phyloP scores from a whole-genome alignment of 2,797 vertebrate species.

The Euphonia xanthogaster region DNA sequence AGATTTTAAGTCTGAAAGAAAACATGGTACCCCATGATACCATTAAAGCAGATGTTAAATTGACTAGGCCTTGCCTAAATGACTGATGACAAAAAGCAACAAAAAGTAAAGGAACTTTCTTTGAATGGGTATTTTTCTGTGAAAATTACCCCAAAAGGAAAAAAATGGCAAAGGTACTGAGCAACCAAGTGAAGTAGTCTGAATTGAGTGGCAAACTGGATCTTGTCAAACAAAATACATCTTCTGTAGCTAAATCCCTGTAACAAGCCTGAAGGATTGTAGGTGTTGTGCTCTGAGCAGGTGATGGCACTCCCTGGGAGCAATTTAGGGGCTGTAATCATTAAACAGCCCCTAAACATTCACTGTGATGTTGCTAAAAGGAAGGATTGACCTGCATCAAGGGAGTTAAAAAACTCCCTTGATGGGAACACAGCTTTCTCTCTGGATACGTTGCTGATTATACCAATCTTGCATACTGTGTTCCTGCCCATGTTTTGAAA shows the following conservation, averaged over 20 bases:
- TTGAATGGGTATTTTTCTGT: background rate
- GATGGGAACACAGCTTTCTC: background rate
- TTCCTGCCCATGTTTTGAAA: background rate
- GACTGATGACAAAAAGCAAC: background rate
- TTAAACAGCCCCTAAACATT: background rate
- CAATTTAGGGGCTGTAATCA: background rate
- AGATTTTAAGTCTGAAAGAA: background rate
- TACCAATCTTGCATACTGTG: background rate
- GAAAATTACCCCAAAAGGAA: background rate
- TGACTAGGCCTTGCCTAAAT: background rate
- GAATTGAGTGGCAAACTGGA: background rate
- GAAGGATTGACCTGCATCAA: background rate
- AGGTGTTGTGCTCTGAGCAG: background rate
- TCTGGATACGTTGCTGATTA: background rate
- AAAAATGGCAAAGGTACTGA: background rate
- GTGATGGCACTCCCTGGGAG: background rate
- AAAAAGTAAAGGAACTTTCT: background rate
- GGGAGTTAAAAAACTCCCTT: background rate
- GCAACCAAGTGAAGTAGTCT: background rate
- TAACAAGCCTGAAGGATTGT: background rate
- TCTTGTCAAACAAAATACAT: background rate
- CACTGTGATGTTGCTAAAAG: background rate
- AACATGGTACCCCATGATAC: background rate
- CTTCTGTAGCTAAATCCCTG: background rate
- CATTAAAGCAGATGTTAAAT: background rate